These are phyloP conservation scores for Cyclophora punctaria DNA, from an alignment of 2,888 invertebrate species.

Conservation along the genomic window DNA sequence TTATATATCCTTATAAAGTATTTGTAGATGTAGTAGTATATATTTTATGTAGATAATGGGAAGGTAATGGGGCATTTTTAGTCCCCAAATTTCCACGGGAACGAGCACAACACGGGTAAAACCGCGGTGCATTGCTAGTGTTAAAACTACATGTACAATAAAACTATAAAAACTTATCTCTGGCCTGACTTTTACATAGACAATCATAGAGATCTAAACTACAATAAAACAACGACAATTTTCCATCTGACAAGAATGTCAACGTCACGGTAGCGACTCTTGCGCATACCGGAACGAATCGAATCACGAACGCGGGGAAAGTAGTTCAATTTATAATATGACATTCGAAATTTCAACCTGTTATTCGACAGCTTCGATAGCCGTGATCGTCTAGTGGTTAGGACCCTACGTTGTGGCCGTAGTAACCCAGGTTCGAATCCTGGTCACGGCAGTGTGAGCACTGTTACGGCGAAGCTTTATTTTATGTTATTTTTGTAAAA, in stretches of 20 bases:
- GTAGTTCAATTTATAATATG: not conserved
- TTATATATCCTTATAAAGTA: too few relatives aligned
- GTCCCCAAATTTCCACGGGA: too few relatives aligned
- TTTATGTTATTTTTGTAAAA: conserved; percentile 3
- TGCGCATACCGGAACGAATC: not conserved
- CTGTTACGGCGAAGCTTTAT: conserved; percentile 24
- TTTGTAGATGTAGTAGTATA: too few relatives aligned
- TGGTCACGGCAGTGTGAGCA: conserved; percentile 37
- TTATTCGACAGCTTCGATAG: not conserved
- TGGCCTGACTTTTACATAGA: too few relatives aligned
- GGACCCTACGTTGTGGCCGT: conserved; percentile 86
- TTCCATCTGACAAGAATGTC: not conserved
- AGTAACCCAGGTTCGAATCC: conserved; percentile 86
- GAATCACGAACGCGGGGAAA: not conserved
- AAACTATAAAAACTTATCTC: too few relatives aligned
- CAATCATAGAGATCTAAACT: conserved; percentile 4
- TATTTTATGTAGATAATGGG: too few relatives aligned
- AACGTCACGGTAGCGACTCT: not conserved
- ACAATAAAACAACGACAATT: not conserved
- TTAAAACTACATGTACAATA: too few relatives aligned
- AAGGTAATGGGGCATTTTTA: too few relatives aligned
- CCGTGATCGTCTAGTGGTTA: conserved; percentile 82
- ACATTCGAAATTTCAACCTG: not conserved
- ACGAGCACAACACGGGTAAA: too few relatives aligned
- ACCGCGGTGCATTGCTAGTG: too few relatives aligned